Conservation (phyloP, 2,888 invertebrate genomes). For the Pandemis heparana region DNA sequence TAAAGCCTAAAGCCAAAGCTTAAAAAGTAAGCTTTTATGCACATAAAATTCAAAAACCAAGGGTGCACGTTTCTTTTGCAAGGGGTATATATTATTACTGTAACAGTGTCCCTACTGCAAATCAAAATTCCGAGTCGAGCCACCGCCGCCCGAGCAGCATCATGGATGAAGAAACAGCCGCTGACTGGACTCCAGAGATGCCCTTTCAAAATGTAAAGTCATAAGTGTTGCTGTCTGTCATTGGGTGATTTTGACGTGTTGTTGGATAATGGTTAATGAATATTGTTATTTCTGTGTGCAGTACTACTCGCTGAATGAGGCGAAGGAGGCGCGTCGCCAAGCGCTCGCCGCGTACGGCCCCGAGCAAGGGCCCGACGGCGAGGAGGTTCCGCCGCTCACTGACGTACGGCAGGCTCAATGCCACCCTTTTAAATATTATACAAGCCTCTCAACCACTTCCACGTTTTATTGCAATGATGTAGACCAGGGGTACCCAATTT, state of each 20-base stretch:
- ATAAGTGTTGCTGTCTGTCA: background rate
- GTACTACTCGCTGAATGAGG: constrained; percentile 80
- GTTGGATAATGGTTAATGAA: background rate
- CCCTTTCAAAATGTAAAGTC: constrained; percentile 94
- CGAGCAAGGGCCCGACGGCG: constrained; percentile 59
- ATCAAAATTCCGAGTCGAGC: constrained; percentile 52
- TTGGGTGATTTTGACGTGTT: background rate
- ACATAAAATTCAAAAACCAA: too few relatives aligned
- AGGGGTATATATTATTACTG: too few relatives aligned
- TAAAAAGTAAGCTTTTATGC: too few relatives aligned
- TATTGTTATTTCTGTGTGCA: constrained; percentile 48
- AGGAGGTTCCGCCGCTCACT: constrained; percentile 67
- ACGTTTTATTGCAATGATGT: background rate
- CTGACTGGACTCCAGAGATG: constrained; percentile 96
- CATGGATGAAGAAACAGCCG: constrained; percentile 91
- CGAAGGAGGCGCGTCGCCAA: constrained; percentile 46
- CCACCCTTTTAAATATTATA: background rate
- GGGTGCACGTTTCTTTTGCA: too few relatives aligned
- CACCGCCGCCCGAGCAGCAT: constrained; percentile 79
- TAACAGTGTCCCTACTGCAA: constrained; percentile 52
- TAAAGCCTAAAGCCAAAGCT: too few relatives aligned
- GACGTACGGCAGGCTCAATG: constrained; percentile 53
- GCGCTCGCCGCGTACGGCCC: constrained; percentile 46
- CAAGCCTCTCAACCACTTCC: background rate
- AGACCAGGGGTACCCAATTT: too few relatives aligned